Conservation (phyloP, 1,140 invertebrate genomes). For the Caenorhabditis latens region DNA sequence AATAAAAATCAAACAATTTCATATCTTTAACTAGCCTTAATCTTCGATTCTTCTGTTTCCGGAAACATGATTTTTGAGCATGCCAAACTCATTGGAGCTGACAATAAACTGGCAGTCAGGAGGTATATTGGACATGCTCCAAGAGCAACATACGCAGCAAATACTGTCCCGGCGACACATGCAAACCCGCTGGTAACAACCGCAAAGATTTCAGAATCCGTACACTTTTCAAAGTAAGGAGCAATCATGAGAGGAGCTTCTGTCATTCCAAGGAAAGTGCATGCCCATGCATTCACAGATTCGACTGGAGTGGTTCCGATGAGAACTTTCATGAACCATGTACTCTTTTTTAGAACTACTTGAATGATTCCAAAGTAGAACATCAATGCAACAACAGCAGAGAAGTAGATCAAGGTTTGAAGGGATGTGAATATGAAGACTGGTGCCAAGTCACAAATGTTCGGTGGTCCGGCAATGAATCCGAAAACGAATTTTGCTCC, state of each 20-base stretch:
- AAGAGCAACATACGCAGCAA: constrained; percentile 91
- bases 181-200: constrained; percentile 94
- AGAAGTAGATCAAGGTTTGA: constrained; percentile 77
- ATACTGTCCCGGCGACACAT: constrained; percentile 91
- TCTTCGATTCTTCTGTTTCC: constrained; percentile 84
- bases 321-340: constrained; percentile 81
- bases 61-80: constrained; percentile 74
- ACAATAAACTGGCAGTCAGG: constrained; percentile 61
- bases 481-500: constrained; percentile 91
- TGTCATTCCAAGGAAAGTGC: constrained; percentile 90
- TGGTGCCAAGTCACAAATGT: constrained; percentile 83
- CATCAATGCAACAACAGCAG: constrained; percentile 83
- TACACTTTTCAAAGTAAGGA: constrained; percentile 87
- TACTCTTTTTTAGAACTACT: constrained; percentile 87
- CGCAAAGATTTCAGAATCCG: constrained; percentile 90
- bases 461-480: constrained; percentile 78
- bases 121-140: constrained; percentile 85
- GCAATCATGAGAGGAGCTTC: constrained; percentile 90
- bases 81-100: constrained; percentile 74
- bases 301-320: constrained; percentile 91
- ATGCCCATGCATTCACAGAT: constrained; percentile 89
- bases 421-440: constrained; percentile 81
- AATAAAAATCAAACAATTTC: not conserved
- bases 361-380: constrained; percentile 91
- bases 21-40: constrained; percentile 74